Conservation (phyloP, 2,797 vertebrate species). For the Gymnothorax javanicus region DNA sequence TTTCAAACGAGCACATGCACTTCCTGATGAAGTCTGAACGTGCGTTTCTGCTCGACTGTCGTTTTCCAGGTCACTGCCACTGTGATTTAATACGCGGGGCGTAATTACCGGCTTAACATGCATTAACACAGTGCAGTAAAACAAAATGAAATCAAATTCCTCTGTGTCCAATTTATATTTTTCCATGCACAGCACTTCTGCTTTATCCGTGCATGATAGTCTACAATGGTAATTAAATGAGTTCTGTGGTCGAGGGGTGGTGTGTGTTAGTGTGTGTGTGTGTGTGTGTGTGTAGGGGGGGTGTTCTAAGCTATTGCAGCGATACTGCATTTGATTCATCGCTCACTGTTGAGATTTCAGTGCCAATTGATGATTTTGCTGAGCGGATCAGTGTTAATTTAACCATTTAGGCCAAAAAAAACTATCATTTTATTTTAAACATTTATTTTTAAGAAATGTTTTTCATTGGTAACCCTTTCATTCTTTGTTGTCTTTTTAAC, state of each 20-base stretch:
- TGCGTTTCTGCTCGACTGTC: not conserved
- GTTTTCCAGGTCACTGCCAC: not conserved
- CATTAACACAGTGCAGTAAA: slow-evolving; percentile 21
- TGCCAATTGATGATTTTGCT: no score
- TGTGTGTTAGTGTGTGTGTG: no score
- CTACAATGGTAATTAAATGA: not conserved
- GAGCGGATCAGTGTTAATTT: no score
- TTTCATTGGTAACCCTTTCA: no score
- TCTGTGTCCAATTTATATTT: slow-evolving; percentile 12
- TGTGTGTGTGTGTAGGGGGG: no score
- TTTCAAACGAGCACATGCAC: not conserved
- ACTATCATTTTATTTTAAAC: no score
- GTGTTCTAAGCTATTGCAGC: not conserved
- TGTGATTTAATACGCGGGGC: slow-evolving; percentile 1
- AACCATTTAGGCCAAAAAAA: no score
- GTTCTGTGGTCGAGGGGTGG: not conserved
- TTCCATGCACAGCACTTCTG: not conserved
- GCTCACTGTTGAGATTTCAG: not conserved
- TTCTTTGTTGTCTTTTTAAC: no score
- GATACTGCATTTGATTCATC: not conserved
- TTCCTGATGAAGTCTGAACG: not conserved
- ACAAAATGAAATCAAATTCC: not conserved
- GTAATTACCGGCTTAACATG: slow-evolving; percentile 9
- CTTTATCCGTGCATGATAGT: not conserved
- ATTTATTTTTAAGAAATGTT: no score